phyloP scores from a whole-genome alignment of 2,113 vertebrate species.

The Piaya cayana region DNA sequence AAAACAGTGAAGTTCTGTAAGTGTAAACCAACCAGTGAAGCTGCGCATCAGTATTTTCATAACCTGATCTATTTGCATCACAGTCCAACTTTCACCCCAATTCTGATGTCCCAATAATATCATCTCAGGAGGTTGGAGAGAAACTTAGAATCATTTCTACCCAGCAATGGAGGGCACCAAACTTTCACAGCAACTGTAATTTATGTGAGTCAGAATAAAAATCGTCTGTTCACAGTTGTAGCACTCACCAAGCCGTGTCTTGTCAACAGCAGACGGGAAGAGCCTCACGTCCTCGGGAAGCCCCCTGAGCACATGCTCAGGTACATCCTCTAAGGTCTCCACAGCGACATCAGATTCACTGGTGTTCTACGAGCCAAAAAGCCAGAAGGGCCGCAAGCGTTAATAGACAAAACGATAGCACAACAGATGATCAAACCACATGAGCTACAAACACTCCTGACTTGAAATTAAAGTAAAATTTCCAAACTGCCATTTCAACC shows the following conservation, averaged over 20 bases:
- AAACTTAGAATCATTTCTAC: not conserved
- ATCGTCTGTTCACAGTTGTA: not conserved
- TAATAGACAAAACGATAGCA: not conserved
- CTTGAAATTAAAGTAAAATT: not conserved
- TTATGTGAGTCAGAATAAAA: not conserved
- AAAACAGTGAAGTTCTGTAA: not conserved
- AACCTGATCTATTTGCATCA: not conserved
- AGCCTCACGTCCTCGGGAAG: slow-evolving; percentile 83
- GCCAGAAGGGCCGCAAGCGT: not conserved
- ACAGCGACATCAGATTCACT: slow-evolving; percentile 59
- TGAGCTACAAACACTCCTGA: not conserved
- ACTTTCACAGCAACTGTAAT: not conserved
- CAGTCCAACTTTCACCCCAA: not conserved
- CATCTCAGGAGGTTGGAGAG: not conserved
- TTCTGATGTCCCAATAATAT: not conserved
- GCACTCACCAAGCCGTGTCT: slow-evolving; percentile 78
- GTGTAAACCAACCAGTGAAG: not conserved
- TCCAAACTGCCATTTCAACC: not conserved
- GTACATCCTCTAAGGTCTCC: slow-evolving; percentile 79
- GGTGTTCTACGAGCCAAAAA: slow-evolving; percentile 66
- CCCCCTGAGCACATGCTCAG: slow-evolving; percentile 78
- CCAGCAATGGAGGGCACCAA: not conserved
- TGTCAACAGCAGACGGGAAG: slow-evolving; percentile 80
- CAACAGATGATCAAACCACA: not conserved
- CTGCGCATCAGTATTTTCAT: not conserved